These are phyloP conservation scores for Tupaia chinensis DNA, from an alignment of 2,113 vertebrate genomes.

Conservation along the genomic window DNA sequence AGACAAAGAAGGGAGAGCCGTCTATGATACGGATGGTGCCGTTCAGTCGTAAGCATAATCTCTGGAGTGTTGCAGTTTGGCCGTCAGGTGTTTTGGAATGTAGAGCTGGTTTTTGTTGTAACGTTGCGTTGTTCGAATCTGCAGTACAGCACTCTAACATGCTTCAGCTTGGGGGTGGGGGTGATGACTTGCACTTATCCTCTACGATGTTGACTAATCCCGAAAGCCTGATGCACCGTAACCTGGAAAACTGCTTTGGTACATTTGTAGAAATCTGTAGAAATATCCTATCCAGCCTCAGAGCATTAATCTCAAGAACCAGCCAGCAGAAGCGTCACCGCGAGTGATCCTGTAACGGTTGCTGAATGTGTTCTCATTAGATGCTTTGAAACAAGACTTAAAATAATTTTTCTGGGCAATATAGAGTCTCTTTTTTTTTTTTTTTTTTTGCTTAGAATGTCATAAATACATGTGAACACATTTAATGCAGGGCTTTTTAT, in stretches of 20 bases:
- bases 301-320: constrained; percentile 81
- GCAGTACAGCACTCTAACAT: constrained; percentile 81
- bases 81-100: constrained; percentile 77
- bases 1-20: constrained; percentile 72
- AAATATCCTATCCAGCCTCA: constrained; percentile 82
- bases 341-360: constrained; percentile 73
- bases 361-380: constrained; percentile 85
- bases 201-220: constrained; percentile 84
- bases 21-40: constrained; percentile 72
- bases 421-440: constrained; percentile 61
- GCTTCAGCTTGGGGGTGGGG: constrained; percentile 77
- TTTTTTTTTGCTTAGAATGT: constrained; percentile 81
- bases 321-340: constrained; percentile 76
- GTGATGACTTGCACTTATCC: constrained; percentile 80
- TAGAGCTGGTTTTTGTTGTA: constrained; percentile 80
- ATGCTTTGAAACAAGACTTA: constrained; percentile 86
- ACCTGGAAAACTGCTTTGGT: constrained; percentile 82
- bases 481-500: constrained; percentile 86
- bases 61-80: constrained; percentile 77
- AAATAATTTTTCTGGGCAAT: constrained; percentile 84
- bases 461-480: constrained; percentile 86
- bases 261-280: constrained; percentile 82
- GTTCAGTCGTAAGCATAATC: constrained; percentile 80
- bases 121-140: constrained; percentile 81
- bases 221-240: constrained; percentile 83